Conservation (phyloP, 2,113 vertebrate species). For the Paratilapia polleni region DNA sequence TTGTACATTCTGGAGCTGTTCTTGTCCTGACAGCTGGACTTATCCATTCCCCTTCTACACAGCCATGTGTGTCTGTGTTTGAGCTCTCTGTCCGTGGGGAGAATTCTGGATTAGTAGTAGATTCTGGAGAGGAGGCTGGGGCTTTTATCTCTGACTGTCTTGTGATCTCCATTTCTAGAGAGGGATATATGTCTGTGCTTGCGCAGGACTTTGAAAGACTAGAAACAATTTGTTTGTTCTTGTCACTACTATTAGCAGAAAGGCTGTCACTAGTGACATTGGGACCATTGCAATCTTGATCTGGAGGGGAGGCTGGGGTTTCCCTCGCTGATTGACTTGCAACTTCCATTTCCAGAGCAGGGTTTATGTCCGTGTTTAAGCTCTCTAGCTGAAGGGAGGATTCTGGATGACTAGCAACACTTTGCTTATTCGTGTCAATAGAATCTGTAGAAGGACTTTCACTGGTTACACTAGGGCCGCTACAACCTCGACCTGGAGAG, state of each 20-base stretch:
- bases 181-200: not conserved
- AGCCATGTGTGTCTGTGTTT: not conserved
- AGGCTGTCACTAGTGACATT: not conserved
- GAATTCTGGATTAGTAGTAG: not conserved
- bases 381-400: conserved; percentile 42
- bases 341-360: not conserved
- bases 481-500: not conserved
- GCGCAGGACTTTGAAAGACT: not conserved
- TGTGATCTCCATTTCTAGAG: not conserved
- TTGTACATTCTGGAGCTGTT: not conserved
- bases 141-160: not conserved
- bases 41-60: not conserved
- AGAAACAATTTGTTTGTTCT: not conserved
- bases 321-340: not conserved
- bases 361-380: not conserved
- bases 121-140: not conserved
- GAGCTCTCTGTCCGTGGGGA: not conserved
- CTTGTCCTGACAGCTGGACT: not conserved
- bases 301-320: not conserved
- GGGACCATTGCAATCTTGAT: not conserved
- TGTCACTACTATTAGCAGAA: not conserved
- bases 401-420: conserved; percentile 43
- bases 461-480: not conserved
- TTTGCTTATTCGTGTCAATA: conserved; percentile 9
- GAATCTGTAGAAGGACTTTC: not conserved